Base-by-base conservation (phyloP, 2,888 invertebrate genomes). In the Teleogryllus oceanicus region DNA sequence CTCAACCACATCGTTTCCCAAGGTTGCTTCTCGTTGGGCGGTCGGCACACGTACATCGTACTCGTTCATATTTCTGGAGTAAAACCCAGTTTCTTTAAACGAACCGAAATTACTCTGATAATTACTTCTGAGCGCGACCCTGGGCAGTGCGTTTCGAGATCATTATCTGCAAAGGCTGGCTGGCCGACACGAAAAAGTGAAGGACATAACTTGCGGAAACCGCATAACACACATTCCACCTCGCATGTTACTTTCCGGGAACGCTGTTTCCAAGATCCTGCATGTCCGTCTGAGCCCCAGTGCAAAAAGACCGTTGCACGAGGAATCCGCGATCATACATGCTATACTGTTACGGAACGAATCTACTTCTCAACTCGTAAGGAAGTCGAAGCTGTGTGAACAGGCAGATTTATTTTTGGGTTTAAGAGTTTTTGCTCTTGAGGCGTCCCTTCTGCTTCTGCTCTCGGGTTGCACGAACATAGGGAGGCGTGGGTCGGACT, bases 81-180 rank as follows among this genome's bases (percentile, higher is more conserved):
- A 62, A 62, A 62, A 62, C 62, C 16, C n/a, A 62, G 62, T 62
- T 62, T n/a, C 62, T 62, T 62, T 62, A 62, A 62, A 62, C 13
- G 62, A 11, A 62, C 62, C 62, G 16, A 62, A 62, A 62, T 62
- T 62, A 62, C 8, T 13, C 16, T 62, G 16, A n/a, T 62, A 62
- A 62, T 62, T 62, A 62, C n/a, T n/a, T 62, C n/a, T 18, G 4
- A 62, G 4, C n/a, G 16, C 62, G 62, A 62, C 62, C 13, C 62
- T 62, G 62, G n/a, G n/a, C 62, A 62, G 62, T 62, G 62, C 62
- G 62, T n/a, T 62, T 62, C n/a, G 62, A 62, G 62, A 62, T 62
- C 62, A 62, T 62, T 62, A 62, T 62, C 62, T 62, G 62, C 13
- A 62, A 62, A 62, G n/a, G 62, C 62, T 62, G n/a, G 16, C 62